Percentiles rank a stretch among this genome's conserved stretches.
phyloP scores from a whole-genome alignment of 2,888 invertebrate genomes.

The Drosophila bunnanda region DNA sequence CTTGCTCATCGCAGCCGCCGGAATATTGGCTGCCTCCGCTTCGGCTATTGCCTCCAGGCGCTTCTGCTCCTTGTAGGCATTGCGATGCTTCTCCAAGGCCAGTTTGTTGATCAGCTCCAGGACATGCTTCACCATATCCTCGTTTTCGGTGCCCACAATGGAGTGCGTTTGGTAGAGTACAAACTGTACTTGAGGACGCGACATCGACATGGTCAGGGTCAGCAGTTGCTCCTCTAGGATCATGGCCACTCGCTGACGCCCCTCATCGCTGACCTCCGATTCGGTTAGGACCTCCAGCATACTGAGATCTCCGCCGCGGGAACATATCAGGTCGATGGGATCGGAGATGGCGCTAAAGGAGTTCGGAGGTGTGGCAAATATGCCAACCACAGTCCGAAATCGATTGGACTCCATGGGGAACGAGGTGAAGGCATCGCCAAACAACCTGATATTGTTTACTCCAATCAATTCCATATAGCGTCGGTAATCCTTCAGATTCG shows the following conservation, averaged over 20 bases:
- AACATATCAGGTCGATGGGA: constrained; percentile 92
- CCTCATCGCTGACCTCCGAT: constrained; percentile 87
- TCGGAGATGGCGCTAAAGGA: constrained; percentile 92
- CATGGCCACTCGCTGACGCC: constrained; percentile 87
- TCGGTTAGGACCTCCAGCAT: constrained; percentile 91
- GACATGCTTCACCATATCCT: constrained; percentile 89
- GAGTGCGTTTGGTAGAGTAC: constrained; percentile 93
- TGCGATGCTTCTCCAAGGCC: constrained; percentile 89
- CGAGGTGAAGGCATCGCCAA: constrained; percentile 86
- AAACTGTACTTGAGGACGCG: constrained; percentile 92
- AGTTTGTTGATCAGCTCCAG: constrained; percentile 89
- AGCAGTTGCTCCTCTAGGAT: constrained; percentile 91
- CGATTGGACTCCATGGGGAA: constrained; percentile 85
- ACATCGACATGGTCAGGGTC: constrained; percentile 90
- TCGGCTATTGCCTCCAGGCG: constrained; percentile 81
- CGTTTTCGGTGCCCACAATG: constrained; percentile 90
- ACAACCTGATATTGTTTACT: constrained; percentile 86
- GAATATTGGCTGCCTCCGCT: constrained; percentile 81
- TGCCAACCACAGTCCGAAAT: constrained; percentile 87
- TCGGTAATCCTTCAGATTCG: constrained; percentile 87
- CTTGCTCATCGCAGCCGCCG: constrained; percentile 76
- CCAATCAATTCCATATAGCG: constrained; percentile 89
- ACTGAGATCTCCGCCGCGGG: constrained; percentile 90
- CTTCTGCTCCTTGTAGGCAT: constrained; percentile 82
- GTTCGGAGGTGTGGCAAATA: constrained; percentile 91